phyloP scores from a whole-genome alignment of 2,797 vertebrate species.

The Poeciliopsis turneri region DNA sequence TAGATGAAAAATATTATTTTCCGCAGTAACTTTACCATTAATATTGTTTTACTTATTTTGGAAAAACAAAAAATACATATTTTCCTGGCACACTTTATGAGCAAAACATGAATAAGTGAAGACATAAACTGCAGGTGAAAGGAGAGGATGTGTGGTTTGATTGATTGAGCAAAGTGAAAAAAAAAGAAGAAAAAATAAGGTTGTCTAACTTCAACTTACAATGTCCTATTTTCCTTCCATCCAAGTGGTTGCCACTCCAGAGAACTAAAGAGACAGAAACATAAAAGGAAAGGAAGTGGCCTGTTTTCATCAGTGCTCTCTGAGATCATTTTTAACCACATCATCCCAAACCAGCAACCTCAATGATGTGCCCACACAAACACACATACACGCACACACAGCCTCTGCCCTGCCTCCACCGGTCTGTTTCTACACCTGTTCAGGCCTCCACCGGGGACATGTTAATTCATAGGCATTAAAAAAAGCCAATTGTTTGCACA shows the following conservation, averaged over 20 bases:
- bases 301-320: constrained; percentile 81
- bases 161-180: constrained; percentile 77
- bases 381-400: constrained; percentile 29
- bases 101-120: constrained; percentile 11
- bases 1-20: constrained; percentile 68
- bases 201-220: constrained; percentile 82
- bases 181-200: constrained; percentile 72
- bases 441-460: constrained; percentile 80
- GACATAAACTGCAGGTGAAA: constrained; percentile 45
- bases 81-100: constrained; percentile 22
- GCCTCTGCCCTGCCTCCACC: constrained; percentile 70
- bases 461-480: constrained; percentile 87
- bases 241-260: constrained; percentile 85
- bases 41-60: constrained; percentile 66
- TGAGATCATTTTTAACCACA: constrained; percentile 75
- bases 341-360: constrained; percentile 64
- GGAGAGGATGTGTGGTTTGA: constrained; percentile 51
- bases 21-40: constrained; percentile 54
- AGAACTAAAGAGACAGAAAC: constrained; percentile 84
- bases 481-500: constrained; percentile 83
- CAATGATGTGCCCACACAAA: constrained; percentile 28
- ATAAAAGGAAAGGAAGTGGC: constrained; percentile 79
- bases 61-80: constrained; percentile 6
- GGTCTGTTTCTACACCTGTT: constrained; percentile 82
- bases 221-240: constrained; percentile 86